phyloP scores from a whole-genome alignment of 2,113 vertebrate species.

The Pycnonotus jocosus region DNA sequence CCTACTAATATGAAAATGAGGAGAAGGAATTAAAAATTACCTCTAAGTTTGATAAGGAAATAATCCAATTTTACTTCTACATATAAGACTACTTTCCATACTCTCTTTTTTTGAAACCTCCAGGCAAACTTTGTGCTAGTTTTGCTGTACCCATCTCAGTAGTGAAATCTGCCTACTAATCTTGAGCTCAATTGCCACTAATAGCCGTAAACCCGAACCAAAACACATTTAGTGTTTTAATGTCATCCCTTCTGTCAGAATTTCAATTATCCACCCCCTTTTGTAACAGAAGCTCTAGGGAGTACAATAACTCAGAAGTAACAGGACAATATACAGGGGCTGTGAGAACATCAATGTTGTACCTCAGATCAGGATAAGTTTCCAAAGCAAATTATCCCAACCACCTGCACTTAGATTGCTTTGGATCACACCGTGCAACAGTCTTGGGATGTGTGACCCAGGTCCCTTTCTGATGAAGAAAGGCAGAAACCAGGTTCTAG shows the following conservation, averaged over 20 bases:
- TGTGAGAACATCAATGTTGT: not conserved
- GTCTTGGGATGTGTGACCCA: rapidly evolving
- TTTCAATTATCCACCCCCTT: not conserved
- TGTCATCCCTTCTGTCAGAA: not conserved
- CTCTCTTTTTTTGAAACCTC: not conserved
- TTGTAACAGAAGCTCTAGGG: not conserved
- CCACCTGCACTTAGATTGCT: not conserved
- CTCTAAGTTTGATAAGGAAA: not conserved
- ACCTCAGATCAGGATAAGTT: not conserved
- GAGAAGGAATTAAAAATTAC: not conserved
- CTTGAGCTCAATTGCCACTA: not conserved
- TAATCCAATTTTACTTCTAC: not conserved
- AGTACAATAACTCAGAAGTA: not conserved
- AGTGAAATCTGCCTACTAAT: not conserved
- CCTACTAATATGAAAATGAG: not conserved
- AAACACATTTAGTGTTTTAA: not conserved
- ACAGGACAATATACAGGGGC: not conserved
- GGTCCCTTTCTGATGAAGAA: not conserved
- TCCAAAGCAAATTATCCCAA: not conserved
- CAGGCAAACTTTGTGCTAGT: rapidly evolving
- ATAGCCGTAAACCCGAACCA: not conserved
- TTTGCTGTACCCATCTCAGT: not conserved
- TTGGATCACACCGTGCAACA: not conserved
- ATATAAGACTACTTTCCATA: not conserved
- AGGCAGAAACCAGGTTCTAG: not conserved